Evolutionary conservation across 2,113 vertebrate genomes (phyloP), one percentile per base, ranked within the genome.

Genomic region (Epinephelus lanceolatus): DNA sequence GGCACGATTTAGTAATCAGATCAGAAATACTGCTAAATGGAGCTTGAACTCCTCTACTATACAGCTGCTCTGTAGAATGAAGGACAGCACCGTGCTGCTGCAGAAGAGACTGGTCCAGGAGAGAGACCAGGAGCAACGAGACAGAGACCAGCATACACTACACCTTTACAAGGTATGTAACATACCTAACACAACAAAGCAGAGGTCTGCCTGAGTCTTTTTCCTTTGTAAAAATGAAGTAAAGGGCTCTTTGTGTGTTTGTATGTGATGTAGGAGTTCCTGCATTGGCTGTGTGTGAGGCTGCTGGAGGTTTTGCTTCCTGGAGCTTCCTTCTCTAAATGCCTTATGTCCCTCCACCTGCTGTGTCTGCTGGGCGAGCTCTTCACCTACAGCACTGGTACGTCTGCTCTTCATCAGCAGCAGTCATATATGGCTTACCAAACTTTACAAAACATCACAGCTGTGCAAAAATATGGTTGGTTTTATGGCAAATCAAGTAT

Each of bases 271-370:
- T 68, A 99, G 98, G 96, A 94, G 88, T 99, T 99, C 83, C 91
- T 99, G 90, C 89, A 88, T 52, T 97, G 97, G 90, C 40, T 98
- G 61, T 97, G 96, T 89, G 93, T 89, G 87, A 95, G 73, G 65
- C 96, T 99, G 70, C 97, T 99, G 85, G 96, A 96, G 69, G 94
- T 95, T 5, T 81, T 99, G 42, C 96, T 97, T 89, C 96, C 97
- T 3, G 98, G 98, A 65, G 97, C 97, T 23, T 99, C 97, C 2
- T 98, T 98, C 85, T 95, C 97, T 65, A 97, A 96, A 68, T 97
- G 96, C 88, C 95, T 99, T 86, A 96, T 96, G 90, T 95, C 96
- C 47, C 94, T 99, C 65, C 96, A 95, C 88, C 94, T 99, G 91
- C 96, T 99, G 90, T 95, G 94, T 62, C 94, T 96, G 40, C 82